These are phyloP conservation scores for Prionchulus punctatus DNA, from an alignment of 2,888 invertebrate genomes.

Conservation along the genomic window DNA sequence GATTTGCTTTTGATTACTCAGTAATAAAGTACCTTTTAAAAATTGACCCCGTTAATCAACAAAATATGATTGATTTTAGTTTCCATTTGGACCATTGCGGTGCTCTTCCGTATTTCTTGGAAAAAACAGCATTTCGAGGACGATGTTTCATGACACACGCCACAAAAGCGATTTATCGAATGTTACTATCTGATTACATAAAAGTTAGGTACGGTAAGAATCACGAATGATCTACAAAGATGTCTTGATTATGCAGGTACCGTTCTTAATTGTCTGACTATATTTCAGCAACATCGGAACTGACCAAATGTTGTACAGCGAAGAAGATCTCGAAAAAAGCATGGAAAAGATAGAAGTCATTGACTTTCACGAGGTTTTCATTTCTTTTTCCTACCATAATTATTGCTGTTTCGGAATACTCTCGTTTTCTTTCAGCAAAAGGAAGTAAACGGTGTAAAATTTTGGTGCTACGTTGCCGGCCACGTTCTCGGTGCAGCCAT, in stretches of 20 bases:
- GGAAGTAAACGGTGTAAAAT: constrained; percentile 77
- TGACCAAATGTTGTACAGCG: constrained; percentile 89
- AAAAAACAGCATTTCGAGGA: constrained; percentile 80
- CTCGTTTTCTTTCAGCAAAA: constrained; percentile 47
- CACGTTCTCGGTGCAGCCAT: constrained; percentile 98
- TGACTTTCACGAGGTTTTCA: constrained; percentile 44
- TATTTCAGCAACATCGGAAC: constrained; percentile 70
- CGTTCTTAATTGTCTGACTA: background rate
- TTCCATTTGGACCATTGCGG: constrained; percentile 98
- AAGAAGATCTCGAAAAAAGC: constrained; percentile 84
- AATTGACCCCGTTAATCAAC: background rate
- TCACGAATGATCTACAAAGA: constrained; percentile 5
- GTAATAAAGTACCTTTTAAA: constrained; percentile 40
- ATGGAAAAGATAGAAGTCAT: constrained; percentile 90
- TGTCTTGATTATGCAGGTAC: background rate
- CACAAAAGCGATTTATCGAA: constrained; percentile 95
- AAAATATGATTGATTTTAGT: constrained; percentile 41
- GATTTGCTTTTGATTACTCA: constrained; percentile 88
- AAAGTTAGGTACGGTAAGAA: constrained; percentile 71
- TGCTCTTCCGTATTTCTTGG: constrained; percentile 89
- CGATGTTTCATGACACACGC: constrained; percentile 99
- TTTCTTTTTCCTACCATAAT: background rate
- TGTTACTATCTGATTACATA: constrained; percentile 95
- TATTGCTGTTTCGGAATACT: background rate
- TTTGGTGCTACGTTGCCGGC: constrained; percentile 98